Conservation (phyloP, 2,888 invertebrate genomes). For the Conistra vaccinii region DNA sequence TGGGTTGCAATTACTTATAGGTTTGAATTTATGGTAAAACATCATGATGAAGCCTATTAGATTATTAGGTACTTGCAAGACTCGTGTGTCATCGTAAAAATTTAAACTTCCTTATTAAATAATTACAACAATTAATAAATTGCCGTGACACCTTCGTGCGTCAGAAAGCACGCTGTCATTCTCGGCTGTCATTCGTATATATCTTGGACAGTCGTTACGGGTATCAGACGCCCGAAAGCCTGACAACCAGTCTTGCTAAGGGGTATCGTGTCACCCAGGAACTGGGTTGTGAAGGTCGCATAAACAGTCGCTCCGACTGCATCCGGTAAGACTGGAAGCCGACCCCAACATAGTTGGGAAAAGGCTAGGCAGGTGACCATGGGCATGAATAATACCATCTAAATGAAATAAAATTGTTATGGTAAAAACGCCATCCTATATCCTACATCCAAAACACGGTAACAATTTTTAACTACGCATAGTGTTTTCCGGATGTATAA, state of each 20-base stretch:
- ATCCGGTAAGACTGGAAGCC: too few relatives aligned
- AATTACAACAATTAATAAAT: not conserved
- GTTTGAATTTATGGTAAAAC: not conserved
- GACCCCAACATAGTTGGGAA: too few relatives aligned
- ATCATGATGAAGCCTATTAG: not conserved
- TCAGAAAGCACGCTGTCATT: too few relatives aligned
- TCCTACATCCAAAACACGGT: not conserved
- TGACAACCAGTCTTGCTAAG: too few relatives aligned
- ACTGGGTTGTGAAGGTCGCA: too few relatives aligned
- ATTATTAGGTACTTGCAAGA: not conserved
- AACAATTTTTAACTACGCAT: not conserved
- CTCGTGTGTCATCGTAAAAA: not conserved
- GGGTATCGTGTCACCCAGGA: too few relatives aligned
- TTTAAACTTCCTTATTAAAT: not conserved
- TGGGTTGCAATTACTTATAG: not conserved
- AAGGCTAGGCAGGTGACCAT: too few relatives aligned
- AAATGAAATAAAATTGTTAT: not conserved
- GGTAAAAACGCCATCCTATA: not conserved
- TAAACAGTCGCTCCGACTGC: too few relatives aligned
- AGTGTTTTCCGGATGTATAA: conserved; percentile 10
- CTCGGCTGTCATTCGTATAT: too few relatives aligned
- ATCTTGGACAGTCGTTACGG: too few relatives aligned
- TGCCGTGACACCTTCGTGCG: too few relatives aligned
- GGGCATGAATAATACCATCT: not conserved
- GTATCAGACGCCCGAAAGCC: too few relatives aligned